Evolutionary conservation across 2,888 invertebrate species (phyloP).

Genomic region (Trachelus stipa): DNA sequence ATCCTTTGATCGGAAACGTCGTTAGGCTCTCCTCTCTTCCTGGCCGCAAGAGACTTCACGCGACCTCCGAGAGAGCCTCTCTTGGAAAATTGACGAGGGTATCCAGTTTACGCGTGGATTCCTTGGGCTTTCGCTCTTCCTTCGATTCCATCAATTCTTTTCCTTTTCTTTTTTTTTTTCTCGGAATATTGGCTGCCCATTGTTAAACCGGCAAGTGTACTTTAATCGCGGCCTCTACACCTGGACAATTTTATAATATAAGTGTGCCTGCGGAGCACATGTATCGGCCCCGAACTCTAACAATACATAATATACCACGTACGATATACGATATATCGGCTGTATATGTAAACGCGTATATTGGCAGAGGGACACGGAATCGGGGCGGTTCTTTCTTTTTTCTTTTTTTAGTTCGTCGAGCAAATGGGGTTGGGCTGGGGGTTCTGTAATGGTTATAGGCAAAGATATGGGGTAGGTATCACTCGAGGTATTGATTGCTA

Average conservation of each 20-base stretch:
- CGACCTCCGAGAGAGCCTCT: conserved; percentile 9
- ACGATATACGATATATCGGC: too few relatives aligned
- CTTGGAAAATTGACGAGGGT: conserved; percentile 42
- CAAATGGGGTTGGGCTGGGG: conserved; percentile 3
- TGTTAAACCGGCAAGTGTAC: too few relatives aligned
- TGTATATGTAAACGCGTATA: too few relatives aligned
- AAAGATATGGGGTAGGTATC: conserved; percentile 22
- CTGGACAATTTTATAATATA: too few relatives aligned
- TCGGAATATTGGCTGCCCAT: neutral
- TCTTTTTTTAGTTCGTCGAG: neutral
- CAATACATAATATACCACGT: too few relatives aligned
- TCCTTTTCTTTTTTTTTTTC: conserved; percentile 21
- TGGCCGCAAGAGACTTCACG: conserved; percentile 37
- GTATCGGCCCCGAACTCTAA: too few relatives aligned
- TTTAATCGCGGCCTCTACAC: too few relatives aligned
- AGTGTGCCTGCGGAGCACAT: too few relatives aligned
- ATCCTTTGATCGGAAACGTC: conserved; percentile 59
- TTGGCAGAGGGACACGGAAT: too few relatives aligned
- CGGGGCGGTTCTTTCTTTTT: neutral
- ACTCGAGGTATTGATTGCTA: conserved; percentile 58
- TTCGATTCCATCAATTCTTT: conserved; percentile 27
- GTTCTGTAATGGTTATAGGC: conserved; percentile 5
- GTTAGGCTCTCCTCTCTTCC: conserved; percentile 51
- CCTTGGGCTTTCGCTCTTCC: conserved; percentile 27
- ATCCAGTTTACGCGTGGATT: conserved; percentile 32